Conservation (phyloP, 1,140 invertebrate species). For the Drosophila guanche region DNA sequence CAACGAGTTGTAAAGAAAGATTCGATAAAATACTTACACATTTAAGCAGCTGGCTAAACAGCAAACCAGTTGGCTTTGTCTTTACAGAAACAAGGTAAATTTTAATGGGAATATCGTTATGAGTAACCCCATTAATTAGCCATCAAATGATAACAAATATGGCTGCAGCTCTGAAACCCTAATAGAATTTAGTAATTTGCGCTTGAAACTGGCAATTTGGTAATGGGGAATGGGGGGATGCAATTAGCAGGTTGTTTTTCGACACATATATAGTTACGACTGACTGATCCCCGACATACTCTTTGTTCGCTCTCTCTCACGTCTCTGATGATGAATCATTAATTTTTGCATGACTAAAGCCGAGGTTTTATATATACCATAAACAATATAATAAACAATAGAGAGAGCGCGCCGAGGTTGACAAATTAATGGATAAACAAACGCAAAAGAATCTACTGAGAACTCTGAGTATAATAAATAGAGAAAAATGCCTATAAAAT, state of each 20-base stretch:
- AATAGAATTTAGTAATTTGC: slow-evolving; percentile 34
- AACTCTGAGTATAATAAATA: neutral
- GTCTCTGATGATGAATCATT: slow-evolving; percentile 56
- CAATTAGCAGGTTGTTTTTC: slow-evolving; percentile 53
- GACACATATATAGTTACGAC: slow-evolving; percentile 31
- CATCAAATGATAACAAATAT: slow-evolving; percentile 13
- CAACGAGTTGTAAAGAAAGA: slow-evolving; percentile 20
- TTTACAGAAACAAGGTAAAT: neutral
- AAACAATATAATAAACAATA: slow-evolving; percentile 18
- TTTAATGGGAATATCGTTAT: neutral
- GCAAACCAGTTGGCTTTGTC: slow-evolving; percentile 4
- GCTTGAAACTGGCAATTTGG: slow-evolving; percentile 46
- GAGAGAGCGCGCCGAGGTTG: neutral
- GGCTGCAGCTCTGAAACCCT: slow-evolving; percentile 8
- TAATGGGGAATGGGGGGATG: slow-evolving; percentile 3
- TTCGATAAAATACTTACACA: neutral
- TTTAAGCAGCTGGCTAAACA: slow-evolving; percentile 48
- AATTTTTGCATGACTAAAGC: slow-evolving; percentile 29
- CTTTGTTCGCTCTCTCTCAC: slow-evolving; percentile 34
- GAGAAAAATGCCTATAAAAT: slow-evolving; percentile 2
- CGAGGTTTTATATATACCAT: no score
- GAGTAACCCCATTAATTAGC: neutral
- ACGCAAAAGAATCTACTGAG: neutral
- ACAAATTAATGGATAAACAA: slow-evolving; percentile 11
- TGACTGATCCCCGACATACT: neutral